Conservation (phyloP, 2,113 vertebrate genomes). For the Argyrosomus japonicus region DNA sequence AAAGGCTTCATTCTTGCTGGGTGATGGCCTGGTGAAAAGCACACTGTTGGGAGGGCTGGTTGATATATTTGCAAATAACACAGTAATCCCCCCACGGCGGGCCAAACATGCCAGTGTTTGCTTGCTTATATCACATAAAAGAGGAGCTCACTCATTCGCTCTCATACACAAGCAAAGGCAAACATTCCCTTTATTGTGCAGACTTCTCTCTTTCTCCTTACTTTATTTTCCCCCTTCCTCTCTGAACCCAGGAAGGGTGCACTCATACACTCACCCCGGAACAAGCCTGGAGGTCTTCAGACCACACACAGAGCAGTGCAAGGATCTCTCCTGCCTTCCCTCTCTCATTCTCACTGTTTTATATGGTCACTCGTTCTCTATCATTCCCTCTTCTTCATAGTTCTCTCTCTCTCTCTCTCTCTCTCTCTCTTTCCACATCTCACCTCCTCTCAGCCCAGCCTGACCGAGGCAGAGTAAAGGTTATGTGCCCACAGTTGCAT, state of each 20-base stretch:
- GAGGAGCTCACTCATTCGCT: slow-evolving; percentile 65
- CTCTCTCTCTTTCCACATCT: slow-evolving; percentile 31
- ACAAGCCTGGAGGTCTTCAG: slow-evolving; percentile 82
- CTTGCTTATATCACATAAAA: slow-evolving; percentile 81
- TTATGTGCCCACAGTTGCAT: slow-evolving; percentile 30
- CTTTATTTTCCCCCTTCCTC: slow-evolving; percentile 61
- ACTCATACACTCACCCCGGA: slow-evolving; percentile 76
- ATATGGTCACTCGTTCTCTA: slow-evolving; percentile 10
- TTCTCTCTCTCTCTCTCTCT: slow-evolving; percentile 15
- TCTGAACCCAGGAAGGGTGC: slow-evolving; percentile 74
- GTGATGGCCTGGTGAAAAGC: slow-evolving; percentile 47
- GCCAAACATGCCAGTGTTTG: slow-evolving; percentile 77
- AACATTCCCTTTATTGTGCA: slow-evolving; percentile 83
- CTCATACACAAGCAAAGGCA: slow-evolving; percentile 77
- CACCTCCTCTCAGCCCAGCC: slow-evolving; percentile 28
- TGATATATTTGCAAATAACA: slow-evolving; percentile 75
- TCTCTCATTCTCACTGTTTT: slow-evolving; percentile 31
- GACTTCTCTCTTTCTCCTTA: slow-evolving; percentile 58
- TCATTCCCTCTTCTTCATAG: slow-evolving; percentile 6
- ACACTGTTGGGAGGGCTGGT: slow-evolving; percentile 54
- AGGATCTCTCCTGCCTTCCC: slow-evolving; percentile 53
- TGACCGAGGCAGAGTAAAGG: slow-evolving; percentile 1
- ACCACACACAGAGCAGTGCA: slow-evolving; percentile 84
- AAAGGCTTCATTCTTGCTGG: slow-evolving; percentile 40
- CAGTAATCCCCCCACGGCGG: slow-evolving; percentile 60